These are phyloP conservation scores for Actinia tenebrosa DNA, from an alignment of 64 coral and sea anemone species.

Conservation along the genomic window DNA sequence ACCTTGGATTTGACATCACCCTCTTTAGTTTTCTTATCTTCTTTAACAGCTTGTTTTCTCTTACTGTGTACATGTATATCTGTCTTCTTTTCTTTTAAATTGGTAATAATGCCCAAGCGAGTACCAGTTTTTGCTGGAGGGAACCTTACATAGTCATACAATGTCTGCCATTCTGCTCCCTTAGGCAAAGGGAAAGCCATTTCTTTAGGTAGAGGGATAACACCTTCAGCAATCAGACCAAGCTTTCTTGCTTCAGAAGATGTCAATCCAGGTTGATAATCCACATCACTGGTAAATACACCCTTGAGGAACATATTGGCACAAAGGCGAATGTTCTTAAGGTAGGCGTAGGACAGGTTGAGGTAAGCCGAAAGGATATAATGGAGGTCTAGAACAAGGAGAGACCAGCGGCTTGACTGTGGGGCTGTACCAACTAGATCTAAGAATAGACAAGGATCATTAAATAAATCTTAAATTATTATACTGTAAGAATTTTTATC, in stretches of 20 bases:
- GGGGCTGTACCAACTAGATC: slow-evolving; percentile 76
- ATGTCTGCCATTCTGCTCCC: slow-evolving; percentile 66
- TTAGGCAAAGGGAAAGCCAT: slow-evolving; percentile 90
- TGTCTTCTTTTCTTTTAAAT: slow-evolving; percentile 28
- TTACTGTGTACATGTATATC: neutral
- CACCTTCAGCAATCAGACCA: slow-evolving; percentile 62
- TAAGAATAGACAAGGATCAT: neutral
- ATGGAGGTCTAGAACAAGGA: slow-evolving; percentile 82
- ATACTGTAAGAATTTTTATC: neutral
- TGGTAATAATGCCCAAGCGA: slow-evolving; percentile 81
- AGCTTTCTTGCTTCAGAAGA: slow-evolving; percentile 83
- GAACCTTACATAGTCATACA: slow-evolving; percentile 94
- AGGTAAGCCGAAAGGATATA: slow-evolving; percentile 90
- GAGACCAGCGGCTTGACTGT: slow-evolving; percentile 76
- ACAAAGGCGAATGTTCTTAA: slow-evolving; percentile 92
- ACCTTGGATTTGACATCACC: slow-evolving; percentile 6
- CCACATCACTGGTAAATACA: slow-evolving; percentile 93
- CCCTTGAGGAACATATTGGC: slow-evolving; percentile 97
- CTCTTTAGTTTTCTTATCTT: neutral
- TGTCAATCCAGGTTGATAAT: slow-evolving; percentile 85
- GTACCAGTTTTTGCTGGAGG: slow-evolving; percentile 65
- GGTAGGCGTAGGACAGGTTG: slow-evolving; percentile 75
- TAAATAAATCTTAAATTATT: too few relatives aligned
- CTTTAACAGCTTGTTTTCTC: neutral
- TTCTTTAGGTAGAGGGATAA: slow-evolving; percentile 81